Percentiles rank a stretch among this genome's conserved stretches.
Conservation (phyloP, 2,113 vertebrate species). For the Leptobrachium leishanense region DNA sequence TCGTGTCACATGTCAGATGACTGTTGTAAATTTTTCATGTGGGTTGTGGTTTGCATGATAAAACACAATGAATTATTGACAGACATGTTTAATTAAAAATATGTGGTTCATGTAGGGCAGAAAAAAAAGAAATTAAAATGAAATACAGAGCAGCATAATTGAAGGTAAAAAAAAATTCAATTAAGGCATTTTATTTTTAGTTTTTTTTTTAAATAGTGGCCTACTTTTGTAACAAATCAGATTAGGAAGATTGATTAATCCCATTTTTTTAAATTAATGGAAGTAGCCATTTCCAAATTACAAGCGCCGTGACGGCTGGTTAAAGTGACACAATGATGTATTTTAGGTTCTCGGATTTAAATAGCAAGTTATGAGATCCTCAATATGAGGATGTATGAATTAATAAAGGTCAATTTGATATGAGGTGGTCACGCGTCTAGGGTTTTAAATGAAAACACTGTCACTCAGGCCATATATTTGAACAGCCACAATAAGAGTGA, state of each 20-base stretch:
- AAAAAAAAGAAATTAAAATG: conserved; percentile 3
- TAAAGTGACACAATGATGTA: conserved; percentile 49
- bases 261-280: conserved; percentile 48
- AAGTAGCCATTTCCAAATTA: conserved; percentile 26
- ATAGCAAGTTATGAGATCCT: background rate
- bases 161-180: background rate
- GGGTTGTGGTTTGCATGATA: background rate
- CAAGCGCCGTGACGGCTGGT: conserved; percentile 28
- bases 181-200: background rate
- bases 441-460: background rate
- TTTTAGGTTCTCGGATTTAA: background rate
- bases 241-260: conserved; percentile 49
- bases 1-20: background rate
- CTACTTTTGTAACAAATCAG: conserved; percentile 51
- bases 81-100: background rate
- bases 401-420: background rate
- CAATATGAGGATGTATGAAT: background rate
- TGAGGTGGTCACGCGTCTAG: background rate
- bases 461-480: background rate
- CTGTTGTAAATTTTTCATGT: background rate
- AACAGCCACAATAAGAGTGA: background rate
- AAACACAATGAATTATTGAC: background rate
- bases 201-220: conserved; percentile 23
- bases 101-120: background rate
- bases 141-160: background rate